phyloP scores from a whole-genome alignment of 2,888 invertebrate genomes.

The Gnatocerus cornutus region DNA sequence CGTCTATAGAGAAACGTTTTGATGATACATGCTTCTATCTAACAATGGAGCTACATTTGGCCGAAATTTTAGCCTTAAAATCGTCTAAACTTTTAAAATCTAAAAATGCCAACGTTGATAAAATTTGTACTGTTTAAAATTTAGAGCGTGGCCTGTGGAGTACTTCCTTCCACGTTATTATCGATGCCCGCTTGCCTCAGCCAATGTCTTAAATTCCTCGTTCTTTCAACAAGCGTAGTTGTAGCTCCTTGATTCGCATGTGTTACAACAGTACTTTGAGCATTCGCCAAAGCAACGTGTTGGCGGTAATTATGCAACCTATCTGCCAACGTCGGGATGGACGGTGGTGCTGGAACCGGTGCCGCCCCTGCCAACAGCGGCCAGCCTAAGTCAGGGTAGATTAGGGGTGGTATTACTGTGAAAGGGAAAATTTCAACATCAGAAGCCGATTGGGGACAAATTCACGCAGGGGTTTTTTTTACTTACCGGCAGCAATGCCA shows the following conservation, averaged over 20 bases:
- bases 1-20: slow-evolving; percentile 21
- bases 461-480: neutral
- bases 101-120: slow-evolving; percentile 24
- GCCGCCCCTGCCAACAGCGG: slow-evolving; percentile 63
- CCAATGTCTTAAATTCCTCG: slow-evolving; percentile 80
- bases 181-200: slow-evolving; percentile 73
- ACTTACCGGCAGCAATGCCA: slow-evolving; percentile 71
- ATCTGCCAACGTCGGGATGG: slow-evolving; percentile 72
- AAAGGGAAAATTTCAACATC: slow-evolving; percentile 17
- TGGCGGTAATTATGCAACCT: slow-evolving; percentile 75
- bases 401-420: slow-evolving; percentile 70
- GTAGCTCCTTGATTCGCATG: slow-evolving; percentile 73
- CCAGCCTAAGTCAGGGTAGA: slow-evolving; percentile 76
- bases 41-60: slow-evolving; percentile 9
- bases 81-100: slow-evolving; percentile 25
- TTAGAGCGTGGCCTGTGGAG: slow-evolving; percentile 65
- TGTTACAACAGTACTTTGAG: slow-evolving; percentile 70
- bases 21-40: slow-evolving; percentile 22
- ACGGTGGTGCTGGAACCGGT: slow-evolving; percentile 66
- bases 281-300: slow-evolving; percentile 72
- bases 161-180: slow-evolving; percentile 54
- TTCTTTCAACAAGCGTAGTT: slow-evolving; percentile 78
- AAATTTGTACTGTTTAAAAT: slow-evolving; percentile 31
- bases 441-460: slow-evolving; percentile 28
- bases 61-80: slow-evolving; percentile 7